Base-by-base conservation (phyloP, 2,888 invertebrate genomes). In the Emesis furor region DNA sequence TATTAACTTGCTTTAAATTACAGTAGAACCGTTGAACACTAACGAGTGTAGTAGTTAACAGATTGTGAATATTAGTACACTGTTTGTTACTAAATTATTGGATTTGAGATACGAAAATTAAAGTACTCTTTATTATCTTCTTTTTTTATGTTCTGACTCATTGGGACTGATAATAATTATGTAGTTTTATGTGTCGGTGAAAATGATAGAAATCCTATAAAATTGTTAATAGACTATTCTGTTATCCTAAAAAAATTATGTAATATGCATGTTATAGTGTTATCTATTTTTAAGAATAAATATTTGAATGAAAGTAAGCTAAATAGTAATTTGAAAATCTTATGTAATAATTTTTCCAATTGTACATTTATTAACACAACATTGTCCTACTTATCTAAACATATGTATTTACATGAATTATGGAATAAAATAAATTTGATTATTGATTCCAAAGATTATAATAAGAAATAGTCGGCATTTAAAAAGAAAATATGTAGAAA, bases 211-310 rank as follows among this genome's bases (percentile, higher is more conserved):
- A 24, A 24, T 24, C 24, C 24, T 24, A 24, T 24, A 24, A 24
- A 24, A 24, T 24, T 24, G 24, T 24, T 24, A 24, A 24, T 24
- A 24, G 24, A 24, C 24, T 24, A 24, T 24, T 24, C 24, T 24
- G 24, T 24, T 24, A 24, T 24, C 24, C 24, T 55, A 55, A 17
- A 55, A 59, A 17, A 24, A 59, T n/a, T n/a, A 59, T 17, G 2
- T 59, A 59, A 17, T 17, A 17, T 59, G 59, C 59, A 59, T 59
- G 59, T 59, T 59, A 59, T 59, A 59, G 17, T 59, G 5, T 59
- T 59, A 24, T 17, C 59, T 24, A 4, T 59, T 12, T 17, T 17
- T 5, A 59, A 59, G 17, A 59, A 59, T 12, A 59, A 59, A 59
- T 59, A 12, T 59, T 59, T 59, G 2, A 59, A 59, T 59, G 59